Percentiles rank a stretch among this genome's conserved stretches.
These are phyloP conservation scores for Siniperca knerii DNA, from an alignment of 2,113 vertebrate species.

Conservation along the genomic window DNA sequence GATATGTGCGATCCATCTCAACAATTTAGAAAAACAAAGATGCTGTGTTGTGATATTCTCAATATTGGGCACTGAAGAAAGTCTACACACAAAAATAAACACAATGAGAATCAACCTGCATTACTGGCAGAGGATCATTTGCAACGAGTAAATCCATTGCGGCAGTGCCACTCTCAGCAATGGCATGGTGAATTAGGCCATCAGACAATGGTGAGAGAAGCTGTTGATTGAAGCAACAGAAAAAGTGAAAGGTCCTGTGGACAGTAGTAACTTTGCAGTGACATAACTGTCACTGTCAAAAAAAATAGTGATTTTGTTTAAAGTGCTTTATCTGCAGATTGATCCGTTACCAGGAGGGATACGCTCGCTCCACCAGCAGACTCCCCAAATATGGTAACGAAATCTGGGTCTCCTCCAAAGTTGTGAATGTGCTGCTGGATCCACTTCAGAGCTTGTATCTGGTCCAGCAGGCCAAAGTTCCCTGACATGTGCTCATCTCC, in stretches of 20 bases:
- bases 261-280: not conserved
- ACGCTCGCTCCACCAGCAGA: constrained; percentile 91
- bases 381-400: constrained; percentile 90
- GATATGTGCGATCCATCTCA: not conserved
- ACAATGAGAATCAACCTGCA: constrained; percentile 36
- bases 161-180: constrained; percentile 89
- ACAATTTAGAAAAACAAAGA: not conserved
- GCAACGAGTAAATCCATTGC: constrained; percentile 9
- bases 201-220: constrained; percentile 85
- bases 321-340: not conserved
- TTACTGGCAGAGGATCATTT: constrained; percentile 50
- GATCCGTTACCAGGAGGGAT: constrained; percentile 84
- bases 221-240: constrained; percentile 71
- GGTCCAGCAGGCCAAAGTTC: constrained; percentile 91
- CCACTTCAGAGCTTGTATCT: constrained; percentile 90
- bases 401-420: constrained; percentile 90
- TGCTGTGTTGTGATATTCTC: not conserved
- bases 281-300: not conserved
- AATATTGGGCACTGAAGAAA: not conserved
- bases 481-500: constrained; percentile 87
- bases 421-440: constrained; percentile 89
- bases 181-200: constrained; percentile 87
- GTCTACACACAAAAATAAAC: not conserved
- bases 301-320: not conserved
- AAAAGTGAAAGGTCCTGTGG: not conserved